Base-by-base conservation (phyloP, 2,797 vertebrate genomes). In the Glyptemys insculpta region DNA sequence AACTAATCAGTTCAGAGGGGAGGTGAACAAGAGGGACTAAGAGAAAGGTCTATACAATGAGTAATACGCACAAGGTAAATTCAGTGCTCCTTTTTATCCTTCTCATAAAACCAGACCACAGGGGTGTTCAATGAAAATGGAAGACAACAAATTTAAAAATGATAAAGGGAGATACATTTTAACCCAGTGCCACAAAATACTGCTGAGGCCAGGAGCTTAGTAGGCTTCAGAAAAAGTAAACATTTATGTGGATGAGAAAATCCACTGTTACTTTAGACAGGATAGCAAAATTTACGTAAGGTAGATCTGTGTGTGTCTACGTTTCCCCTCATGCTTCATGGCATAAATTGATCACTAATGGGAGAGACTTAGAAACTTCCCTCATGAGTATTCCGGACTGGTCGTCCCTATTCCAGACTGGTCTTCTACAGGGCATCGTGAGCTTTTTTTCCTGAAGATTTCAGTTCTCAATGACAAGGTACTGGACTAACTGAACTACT, bases 41-140 rank as follows among this genome's bases (percentile, higher is more conserved):
- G 23, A 78, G 9, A 65, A 65, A 0, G 0, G 31, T 1, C 53
- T 72, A 49, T 57, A 81, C 53, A 14, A 5, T 34, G 41, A 0
- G 0, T 21, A 23, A 6, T 53, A 12, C 53, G 54, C 10, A 3
- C 1, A 81, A 85, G 57, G 29, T 81, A 50, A 68, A 10, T 54
- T 86, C 0, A 1, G 56, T 80, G 79, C 62, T 65, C 23, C 8
- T 79, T 68, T 95, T 65, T 5, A 1, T 85, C 34, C 53, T 95
- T 78, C 41, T 85, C 10, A n/a, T 85, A 41, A 81, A 23, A 11
- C 56, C 53, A 41, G 37, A 94, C 12, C 18, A 76, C 44, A 34
- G 4, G 18, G 3, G 80, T 57, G 85, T 31, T 23, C 31, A 49
- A 53, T 78, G 68, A 86, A 88, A 87, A 84, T 0, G 1, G n/a